phyloP scores from a whole-genome alignment of 2,113 vertebrate species.

The Nothobranchius kuhntae region DNA sequence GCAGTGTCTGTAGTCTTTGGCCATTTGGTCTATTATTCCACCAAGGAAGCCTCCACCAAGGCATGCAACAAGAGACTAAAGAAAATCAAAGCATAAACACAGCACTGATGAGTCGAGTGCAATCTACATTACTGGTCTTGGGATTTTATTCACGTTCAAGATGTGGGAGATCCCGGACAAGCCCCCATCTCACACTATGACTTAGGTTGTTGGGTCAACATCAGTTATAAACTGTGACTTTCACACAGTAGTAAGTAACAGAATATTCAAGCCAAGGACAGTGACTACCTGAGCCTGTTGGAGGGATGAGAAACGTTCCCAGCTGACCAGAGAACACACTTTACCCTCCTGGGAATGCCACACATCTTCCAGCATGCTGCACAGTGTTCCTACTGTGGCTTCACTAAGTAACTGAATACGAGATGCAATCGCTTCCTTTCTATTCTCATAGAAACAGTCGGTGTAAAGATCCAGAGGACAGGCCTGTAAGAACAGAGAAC shows the following conservation, averaged over 20 bases:
- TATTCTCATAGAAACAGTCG: constrained; percentile 89
- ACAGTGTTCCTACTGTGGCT: constrained; percentile 79
- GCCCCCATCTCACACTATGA: too few species aligned
- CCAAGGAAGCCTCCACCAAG: constrained; percentile 88
- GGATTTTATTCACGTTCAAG: too few species aligned
- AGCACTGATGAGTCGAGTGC: too few species aligned
- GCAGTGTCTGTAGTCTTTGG: constrained; percentile 88
- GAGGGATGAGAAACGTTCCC: constrained; percentile 89
- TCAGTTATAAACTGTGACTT: background rate
- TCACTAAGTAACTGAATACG: constrained; percentile 79
- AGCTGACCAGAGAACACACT: constrained; percentile 84
- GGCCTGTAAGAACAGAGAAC: constrained; percentile 67
- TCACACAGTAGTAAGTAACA: background rate
- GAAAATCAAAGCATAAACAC: constrained; percentile 8
- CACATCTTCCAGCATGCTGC: constrained; percentile 74
- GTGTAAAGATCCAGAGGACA: constrained; percentile 91
- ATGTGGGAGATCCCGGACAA: too few species aligned
- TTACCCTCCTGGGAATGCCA: constrained; percentile 87
- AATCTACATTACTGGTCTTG: too few species aligned
- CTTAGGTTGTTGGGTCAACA: too few species aligned
- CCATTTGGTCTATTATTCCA: constrained; percentile 84
- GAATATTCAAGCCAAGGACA: background rate
- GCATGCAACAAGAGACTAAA: constrained; percentile 87
- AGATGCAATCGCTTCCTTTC: constrained; percentile 79
- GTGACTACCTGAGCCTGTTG: constrained; percentile 88